Base-by-base conservation (phyloP, 2,113 vertebrate species). In the Laticauda laticaudata region DNA sequence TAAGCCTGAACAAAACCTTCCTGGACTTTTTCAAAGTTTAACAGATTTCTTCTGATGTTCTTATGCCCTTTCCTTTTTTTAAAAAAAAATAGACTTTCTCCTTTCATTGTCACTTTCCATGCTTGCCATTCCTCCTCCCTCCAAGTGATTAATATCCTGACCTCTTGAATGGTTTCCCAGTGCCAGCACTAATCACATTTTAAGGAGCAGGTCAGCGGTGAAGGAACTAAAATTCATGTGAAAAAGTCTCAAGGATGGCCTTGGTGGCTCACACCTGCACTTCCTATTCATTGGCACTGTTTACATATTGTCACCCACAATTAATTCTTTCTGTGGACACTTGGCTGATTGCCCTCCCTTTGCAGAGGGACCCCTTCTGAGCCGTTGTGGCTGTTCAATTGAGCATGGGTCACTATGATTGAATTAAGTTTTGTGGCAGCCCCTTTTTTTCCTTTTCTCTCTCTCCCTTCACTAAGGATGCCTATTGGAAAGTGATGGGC, bases 301-400 rank as follows among this genome's bases (percentile, higher is more conserved):
- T 98, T 98, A 98, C 97, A 98, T 97, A 97, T 97, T 98, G 98
- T 98, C 98, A 98, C 97, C 97, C 94, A 91, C 97, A 98, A 98
- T 98, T 98, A 98, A 97, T 97, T 97, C 98, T 98, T 98, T 98
- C 98, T 97, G 97, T 96, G 97, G 97, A 97, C 96, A 93, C 95
- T 94, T 87, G 95, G 96, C 97, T 97, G 97, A 97, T 96, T 97
- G 97, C 97, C 97, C 97, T 97, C 96, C 95, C 55, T 0, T 97
- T 96, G 94, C 97, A 96, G 96, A 96, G 97, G 96, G 97, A 97
- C 98, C 98, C 97, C 98, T 98, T 97, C 97, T 91, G 98, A 98
- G 98, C 97, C 96, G 97, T 98, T 98, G 97, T 98, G 98, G 97
- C 96, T 98, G 98, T 97, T 98, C 97, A 98, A 98, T 98, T 98